phyloP scores from a whole-genome alignment of 64 coral and sea anemone species.

The Anthopleura sola region DNA sequence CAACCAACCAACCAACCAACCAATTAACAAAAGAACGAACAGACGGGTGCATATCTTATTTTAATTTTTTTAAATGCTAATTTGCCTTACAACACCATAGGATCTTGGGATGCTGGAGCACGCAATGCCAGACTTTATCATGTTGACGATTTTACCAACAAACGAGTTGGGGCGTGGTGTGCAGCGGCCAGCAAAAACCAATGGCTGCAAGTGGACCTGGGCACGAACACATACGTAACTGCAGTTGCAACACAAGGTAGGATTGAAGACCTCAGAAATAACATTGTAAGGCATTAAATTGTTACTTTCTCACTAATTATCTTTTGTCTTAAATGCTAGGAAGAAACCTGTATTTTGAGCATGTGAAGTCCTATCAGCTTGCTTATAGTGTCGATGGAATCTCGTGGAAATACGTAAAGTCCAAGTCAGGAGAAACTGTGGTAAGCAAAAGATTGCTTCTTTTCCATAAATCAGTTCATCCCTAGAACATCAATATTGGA shows the following conservation, averaged over 20 bases:
- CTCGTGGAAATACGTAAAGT: conserved; percentile 23
- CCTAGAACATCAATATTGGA: too few relatives aligned
- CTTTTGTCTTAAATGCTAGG: neutral
- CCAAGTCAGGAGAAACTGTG: conserved; percentile 8
- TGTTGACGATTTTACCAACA: conserved; percentile 41
- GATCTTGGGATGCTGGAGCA: conserved; percentile 61
- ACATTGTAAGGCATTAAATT: too few relatives aligned
- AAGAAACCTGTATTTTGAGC: conserved; percentile 46
- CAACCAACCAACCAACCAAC: too few relatives aligned
- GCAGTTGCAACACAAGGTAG: conserved; percentile 83
- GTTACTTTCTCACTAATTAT: too few relatives aligned
- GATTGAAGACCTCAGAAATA: neutral
- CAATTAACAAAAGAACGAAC: too few relatives aligned
- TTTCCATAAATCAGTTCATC: too few relatives aligned
- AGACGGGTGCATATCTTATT: too few relatives aligned
- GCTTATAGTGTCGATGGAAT: conserved; percentile 48
- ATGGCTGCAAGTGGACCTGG: conserved; percentile 81
- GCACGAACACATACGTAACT: conserved; percentile 48
- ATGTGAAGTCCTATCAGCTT: conserved; percentile 51
- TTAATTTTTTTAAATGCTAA: too few relatives aligned
- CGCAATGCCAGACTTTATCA: conserved; percentile 76
- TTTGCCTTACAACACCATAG: neutral
- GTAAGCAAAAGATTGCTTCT: neutral
- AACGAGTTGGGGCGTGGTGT: conserved; percentile 78
- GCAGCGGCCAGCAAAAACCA: conserved; percentile 61